A percentile compares a stretch with the other conserved stretches of the same genome.
Evolutionary conservation across 92 coral and sea anemone genomes (phyloP).

Genomic region (Muricea muricata): DNA sequence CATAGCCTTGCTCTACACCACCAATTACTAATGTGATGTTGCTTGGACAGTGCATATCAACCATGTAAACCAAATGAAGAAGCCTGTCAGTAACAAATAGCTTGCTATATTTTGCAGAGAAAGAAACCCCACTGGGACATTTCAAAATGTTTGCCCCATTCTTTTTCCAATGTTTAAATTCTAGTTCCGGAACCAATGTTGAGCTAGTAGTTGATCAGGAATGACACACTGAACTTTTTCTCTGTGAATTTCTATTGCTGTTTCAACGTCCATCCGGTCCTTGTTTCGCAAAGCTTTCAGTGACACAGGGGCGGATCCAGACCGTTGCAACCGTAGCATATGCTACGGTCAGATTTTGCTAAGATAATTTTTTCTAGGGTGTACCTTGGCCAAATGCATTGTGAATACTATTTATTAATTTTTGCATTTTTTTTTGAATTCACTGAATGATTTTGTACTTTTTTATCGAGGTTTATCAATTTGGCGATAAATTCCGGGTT

Average conservation of each 20-base stretch:
- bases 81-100: conserved; percentile 58
- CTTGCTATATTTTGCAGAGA: conserved; percentile 60
- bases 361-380: too few species aligned
- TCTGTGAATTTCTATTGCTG: conserved; percentile 54
- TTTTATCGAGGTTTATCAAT: too few species aligned
- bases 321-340: too few species aligned
- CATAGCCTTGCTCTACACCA: conserved; percentile 60
- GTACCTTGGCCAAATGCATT: too few species aligned
- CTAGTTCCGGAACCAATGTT: conserved; percentile 57
- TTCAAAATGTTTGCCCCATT: conserved; percentile 34
- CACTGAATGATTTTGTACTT: too few species aligned
- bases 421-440: too few species aligned
- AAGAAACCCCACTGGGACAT: conserved; percentile 54
- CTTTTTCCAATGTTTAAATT: conserved; percentile 59
- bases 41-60: conserved; percentile 67
- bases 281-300: too few species aligned
- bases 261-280: too few species aligned
- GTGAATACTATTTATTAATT: too few species aligned
- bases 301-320: too few species aligned
- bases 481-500: too few species aligned
- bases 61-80: conserved; percentile 56
- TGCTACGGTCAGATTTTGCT: too few species aligned
- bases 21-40: conserved; percentile 61
- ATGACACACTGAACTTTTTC: conserved; percentile 38
- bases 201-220: conserved; percentile 38